Evolutionary conservation across 2,113 vertebrate species (phyloP), one percentile per base, ranked within the genome.

Genomic region (Microcebus tavaratra): DNA sequence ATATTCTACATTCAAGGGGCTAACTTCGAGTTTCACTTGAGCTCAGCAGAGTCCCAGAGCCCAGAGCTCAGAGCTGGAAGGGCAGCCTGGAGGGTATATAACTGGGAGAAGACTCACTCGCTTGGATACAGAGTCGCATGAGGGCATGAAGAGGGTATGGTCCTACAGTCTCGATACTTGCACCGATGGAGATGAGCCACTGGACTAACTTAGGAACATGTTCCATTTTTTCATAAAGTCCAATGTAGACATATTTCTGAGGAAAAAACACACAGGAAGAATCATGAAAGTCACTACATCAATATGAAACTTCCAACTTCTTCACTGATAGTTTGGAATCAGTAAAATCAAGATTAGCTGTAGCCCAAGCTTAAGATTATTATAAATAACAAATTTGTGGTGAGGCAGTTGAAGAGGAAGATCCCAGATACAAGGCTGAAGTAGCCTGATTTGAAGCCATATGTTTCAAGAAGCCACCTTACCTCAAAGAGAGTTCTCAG

Each of bases 401-500:
- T 31, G 36, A 90, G 39, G 39, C 7, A n/a, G 91, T 31, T 59
- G 20, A 57, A 81, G 34, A 23, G 57, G 25, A 92, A 42, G 23
- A 25, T 55, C 48, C 73, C 53, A 20, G 34, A 83, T 11, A 80
- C 73, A 67, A 63, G 50, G 10, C 50, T 23, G 17, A 61, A n/a
- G 39, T 48, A 23, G 27, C 42, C 65, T 29, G 42, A 75, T 9
- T 81, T 65, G 25, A 94, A 92, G 53, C 17, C 34, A 0, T 6
- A 27, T 17, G 34, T 83, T 67, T 76, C 76, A 29, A 87, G 76
- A 67, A 53, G 48, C 12, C 57, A 87, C 63, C 96, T 93, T 98
- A 99, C 99, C 98, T 98, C 98, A 97, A 99, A 99, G 31, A 99
- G 98, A 91, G 67, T 97, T 95, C 97, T 99, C 95, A 99, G 95